These are phyloP conservation scores for Drosophila persimilis DNA, from an alignment of 1,140 invertebrate species.

Conservation along the genomic window DNA sequence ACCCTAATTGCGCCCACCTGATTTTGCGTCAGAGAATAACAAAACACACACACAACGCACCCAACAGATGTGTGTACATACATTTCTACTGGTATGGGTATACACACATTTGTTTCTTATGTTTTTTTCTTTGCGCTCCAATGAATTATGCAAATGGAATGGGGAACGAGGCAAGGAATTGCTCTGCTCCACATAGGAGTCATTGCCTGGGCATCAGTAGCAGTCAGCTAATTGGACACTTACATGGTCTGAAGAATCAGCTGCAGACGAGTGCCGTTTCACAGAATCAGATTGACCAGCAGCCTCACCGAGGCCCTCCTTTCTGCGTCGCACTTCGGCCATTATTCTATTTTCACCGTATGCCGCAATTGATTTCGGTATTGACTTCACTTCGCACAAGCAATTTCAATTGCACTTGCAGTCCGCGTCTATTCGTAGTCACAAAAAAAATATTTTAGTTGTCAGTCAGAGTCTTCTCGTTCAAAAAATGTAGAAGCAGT, in stretches of 20 bases:
- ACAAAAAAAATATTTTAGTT: not conserved
- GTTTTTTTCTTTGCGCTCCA: conserved; percentile 52
- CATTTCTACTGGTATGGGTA: conserved; percentile 44
- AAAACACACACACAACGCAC: conserved; percentile 50
- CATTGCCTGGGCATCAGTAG: conserved; percentile 7
- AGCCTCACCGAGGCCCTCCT: conserved; percentile 52
- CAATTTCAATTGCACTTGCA: conserved; percentile 1
- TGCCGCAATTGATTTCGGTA: conserved; percentile 30
- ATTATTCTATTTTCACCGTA: conserved; percentile 34
- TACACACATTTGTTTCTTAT: conserved; percentile 50
- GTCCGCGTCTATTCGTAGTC: conserved; percentile 14
- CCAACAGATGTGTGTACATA: conserved; percentile 25
- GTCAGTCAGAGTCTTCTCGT: no score
- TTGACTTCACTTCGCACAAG: conserved; percentile 11
- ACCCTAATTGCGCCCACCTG: conserved; percentile 55
- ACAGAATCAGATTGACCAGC: conserved; percentile 27
- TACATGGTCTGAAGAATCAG: conserved; percentile 83
- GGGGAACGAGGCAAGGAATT: conserved; percentile 17
- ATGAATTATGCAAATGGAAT: conserved; percentile 62
- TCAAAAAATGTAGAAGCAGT: no score
- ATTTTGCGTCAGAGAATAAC: conserved; percentile 76
- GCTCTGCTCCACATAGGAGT: conserved; percentile 37
- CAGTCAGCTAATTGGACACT: conserved; percentile 33
- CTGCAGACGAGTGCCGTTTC: conserved; percentile 72
- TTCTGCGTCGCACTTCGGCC: conserved; percentile 78